Conservation (phyloP, 2,113 vertebrate species). For the Pollimyrus isidori region DNA sequence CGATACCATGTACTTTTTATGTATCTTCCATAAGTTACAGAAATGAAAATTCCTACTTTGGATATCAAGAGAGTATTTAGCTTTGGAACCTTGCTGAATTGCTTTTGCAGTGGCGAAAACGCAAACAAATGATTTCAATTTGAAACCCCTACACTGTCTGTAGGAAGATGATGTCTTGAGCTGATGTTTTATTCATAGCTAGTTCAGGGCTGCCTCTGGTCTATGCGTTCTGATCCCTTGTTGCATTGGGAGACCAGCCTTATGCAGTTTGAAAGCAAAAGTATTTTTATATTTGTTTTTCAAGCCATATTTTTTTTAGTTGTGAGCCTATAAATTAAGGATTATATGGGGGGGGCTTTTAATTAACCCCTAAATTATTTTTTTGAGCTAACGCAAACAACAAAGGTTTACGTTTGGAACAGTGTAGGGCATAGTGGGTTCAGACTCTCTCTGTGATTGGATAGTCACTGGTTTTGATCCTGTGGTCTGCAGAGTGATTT, state of each 20-base stretch:
- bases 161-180: neutral
- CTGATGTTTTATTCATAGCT: slow-evolving; percentile 11
- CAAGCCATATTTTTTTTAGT: neutral
- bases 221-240: neutral
- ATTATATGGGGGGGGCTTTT: neutral
- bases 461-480: neutral
- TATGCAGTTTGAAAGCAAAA: neutral
- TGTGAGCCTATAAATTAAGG: neutral
- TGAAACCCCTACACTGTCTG: neutral
- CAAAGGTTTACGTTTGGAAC: neutral
- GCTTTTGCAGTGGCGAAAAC: neutral
- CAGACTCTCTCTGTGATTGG: neutral
- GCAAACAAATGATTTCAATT: neutral
- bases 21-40: too few relatives aligned
- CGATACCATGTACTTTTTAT: neutral
- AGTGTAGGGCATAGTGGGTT: neutral
- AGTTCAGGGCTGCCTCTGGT: neutral
- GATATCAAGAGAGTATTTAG: neutral
- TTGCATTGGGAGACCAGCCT: neutral
- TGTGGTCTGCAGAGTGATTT: neutral
- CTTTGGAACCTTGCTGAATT: neutral
- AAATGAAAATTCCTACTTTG: too few relatives aligned
- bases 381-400: neutral
- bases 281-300: neutral
- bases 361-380: too few relatives aligned